Base-by-base conservation (phyloP, 2,797 vertebrate genomes). In the Lutjanus campechanus region DNA sequence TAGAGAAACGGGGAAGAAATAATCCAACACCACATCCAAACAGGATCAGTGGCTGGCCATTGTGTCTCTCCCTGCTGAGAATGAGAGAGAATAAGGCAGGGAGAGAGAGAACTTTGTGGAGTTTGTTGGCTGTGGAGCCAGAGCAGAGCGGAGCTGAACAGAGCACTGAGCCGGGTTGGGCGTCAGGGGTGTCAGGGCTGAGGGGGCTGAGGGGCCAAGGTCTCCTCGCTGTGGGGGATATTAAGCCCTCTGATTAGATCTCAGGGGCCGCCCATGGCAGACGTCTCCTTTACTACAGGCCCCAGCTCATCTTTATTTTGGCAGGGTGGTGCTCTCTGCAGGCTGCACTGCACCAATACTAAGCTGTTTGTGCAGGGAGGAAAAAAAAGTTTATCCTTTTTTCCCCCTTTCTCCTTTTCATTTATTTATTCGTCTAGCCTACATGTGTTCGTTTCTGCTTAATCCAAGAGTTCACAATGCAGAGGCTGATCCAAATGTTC, bases 191-290 rank as follows among this genome's bases (percentile, higher is more conserved):
- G 90, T 93, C 91, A 85, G 91, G 88, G 91, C 92, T 91, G 89
- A 91, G 91, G 93, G 91, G 92, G 91, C 88, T 92, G 88, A 90
- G 92, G 94, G 92, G 94, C 93, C 93, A 93, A 93, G 93, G 93
- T 93, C 91, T 94, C 91, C 93, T 93, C 93, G 91, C 93, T 93
- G 94, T 94, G 94, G 95, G 94, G 93, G 93, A 93, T 94, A 95
- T 95, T 95, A 95, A 94, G 91, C 91, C 92, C 92, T 94, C 94
- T 95, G 94, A 95, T 95, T 95, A 94, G 94, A 94, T 95, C 95
- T 95, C 95, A 91, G 91, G 95, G 94, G 94, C 94, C 88, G 88
- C 81, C 88, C 89, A 91, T 95, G 89, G 92, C 94, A 94, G 92
- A 93, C 93, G 87, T 94, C 92, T 94, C 89, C 91, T 93, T 93